Evolutionary conservation across 2,888 invertebrate species (phyloP), one percentile per base, ranked within the genome.

Genomic region (Ethmia dodecea): DNA sequence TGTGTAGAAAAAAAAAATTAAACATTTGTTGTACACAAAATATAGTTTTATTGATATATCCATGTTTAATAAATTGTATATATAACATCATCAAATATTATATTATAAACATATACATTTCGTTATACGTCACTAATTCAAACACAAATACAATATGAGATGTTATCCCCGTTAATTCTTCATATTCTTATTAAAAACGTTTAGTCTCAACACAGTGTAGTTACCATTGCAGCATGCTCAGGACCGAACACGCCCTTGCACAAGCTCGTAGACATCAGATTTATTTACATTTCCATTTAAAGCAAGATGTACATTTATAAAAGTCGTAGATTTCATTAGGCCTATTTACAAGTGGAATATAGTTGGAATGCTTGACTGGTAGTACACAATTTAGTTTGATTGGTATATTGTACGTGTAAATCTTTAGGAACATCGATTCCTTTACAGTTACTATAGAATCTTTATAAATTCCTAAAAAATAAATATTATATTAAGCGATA

Each of bases 31-130:
- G 64, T 86, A 86, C 86, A 86, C 86, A 87, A 86, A 87, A 87
- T 86, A 87, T 87, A 87, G 84, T 87, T 86, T 86, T 86, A 86
- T 87, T 86, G 84, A 84, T 86, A 84, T 84, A 84, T 83, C 70
- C 81, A 86, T 83, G 83, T 86, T 86, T 86, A 86, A 86, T 86
- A 86, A 84, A 86, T 83, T 86, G 84, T 86, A 86, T 86, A 86
- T 81, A 84, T 86, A 86, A 84, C 83, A 83, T 84, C 83, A 80
- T 84, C 83, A 83, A 84, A 83, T 83, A 83, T 83, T 84, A 83
- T 83, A 84, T 86, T 83, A 84, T 77, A 84, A 84, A 86, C 84
- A 86, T 86, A 84, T 83, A 83, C 81, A 81, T 84, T 83, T 80
- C 80, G 81, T 84, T 84, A 84, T 77, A 83, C 79, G 80, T 81